phyloP scores from a whole-genome alignment of 1,140 invertebrate species.

The Holcopasites calliopsidis region DNA sequence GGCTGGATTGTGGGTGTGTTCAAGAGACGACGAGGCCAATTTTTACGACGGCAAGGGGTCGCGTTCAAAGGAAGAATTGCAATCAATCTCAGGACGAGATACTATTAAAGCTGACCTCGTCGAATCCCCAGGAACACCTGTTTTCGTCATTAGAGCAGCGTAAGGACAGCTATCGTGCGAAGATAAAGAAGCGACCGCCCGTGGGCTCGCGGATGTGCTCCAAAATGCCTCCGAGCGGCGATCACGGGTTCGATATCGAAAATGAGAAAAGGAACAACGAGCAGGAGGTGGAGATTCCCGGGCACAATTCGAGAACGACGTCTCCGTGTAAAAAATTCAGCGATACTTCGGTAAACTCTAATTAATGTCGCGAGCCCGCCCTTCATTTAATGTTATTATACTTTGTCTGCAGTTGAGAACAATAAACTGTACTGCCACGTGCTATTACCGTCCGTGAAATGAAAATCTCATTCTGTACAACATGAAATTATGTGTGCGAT shows the following conservation, averaged over 20 bases:
- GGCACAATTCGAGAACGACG: not conserved
- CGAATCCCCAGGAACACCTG: slow-evolving; percentile 38
- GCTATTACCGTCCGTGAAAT: not conserved
- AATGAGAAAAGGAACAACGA: slow-evolving; percentile 9
- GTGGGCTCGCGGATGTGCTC: not conserved
- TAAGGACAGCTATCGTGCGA: not conserved
- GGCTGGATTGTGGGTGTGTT: slow-evolving; percentile 61
- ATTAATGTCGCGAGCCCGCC: not conserved
- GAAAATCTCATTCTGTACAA: not conserved
- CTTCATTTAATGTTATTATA: not conserved
- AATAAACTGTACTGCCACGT: not conserved
- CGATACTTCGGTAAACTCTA: slow-evolving; percentile 21
- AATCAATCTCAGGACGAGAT: slow-evolving; percentile 39
- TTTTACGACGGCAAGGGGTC: slow-evolving; percentile 55
- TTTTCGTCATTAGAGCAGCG: not conserved
- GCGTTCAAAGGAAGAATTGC: slow-evolving; percentile 40
- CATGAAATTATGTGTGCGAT: not conserved
- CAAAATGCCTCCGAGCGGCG: slow-evolving; percentile 5
- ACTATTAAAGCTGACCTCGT: slow-evolving; percentile 24
- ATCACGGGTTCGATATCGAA: slow-evolving; percentile 17
- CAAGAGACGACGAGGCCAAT: slow-evolving; percentile 59
- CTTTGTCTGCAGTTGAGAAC: not conserved
- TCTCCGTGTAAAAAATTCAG: slow-evolving; percentile 41
- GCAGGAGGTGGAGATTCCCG: not conserved
- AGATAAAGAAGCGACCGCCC: slow-evolving; percentile 7